A percentile compares a stretch with the other conserved stretches of the same genome.
Conservation (phyloP, 2,888 invertebrate genomes). For the Drosophila mimetica region DNA sequence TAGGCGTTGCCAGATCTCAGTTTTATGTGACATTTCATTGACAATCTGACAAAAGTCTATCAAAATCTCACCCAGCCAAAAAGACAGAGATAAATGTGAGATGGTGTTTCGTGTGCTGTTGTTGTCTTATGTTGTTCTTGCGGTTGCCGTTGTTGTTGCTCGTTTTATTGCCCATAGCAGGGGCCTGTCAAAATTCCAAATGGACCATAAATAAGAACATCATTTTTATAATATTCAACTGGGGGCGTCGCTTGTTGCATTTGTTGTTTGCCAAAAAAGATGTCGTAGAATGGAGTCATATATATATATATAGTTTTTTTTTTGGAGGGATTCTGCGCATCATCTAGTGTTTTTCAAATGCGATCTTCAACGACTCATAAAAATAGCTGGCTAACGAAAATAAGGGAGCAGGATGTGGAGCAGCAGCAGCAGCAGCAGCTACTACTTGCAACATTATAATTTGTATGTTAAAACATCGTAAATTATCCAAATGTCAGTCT, state of each 20-base stretch:
- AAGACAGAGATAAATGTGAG: constrained; percentile 59
- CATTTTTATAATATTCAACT: constrained; percentile 71
- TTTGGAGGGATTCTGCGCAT: constrained; percentile 20
- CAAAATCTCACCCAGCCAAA: constrained; percentile 61
- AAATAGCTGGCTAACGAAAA: constrained; percentile 66
- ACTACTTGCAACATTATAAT: constrained; percentile 81
- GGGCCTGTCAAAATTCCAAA: constrained; percentile 82
- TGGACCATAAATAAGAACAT: constrained; percentile 84
- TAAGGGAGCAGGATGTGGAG: constrained; percentile 37
- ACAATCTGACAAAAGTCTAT: constrained; percentile 73
- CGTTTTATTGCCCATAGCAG: constrained; percentile 75
- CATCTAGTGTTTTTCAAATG: constrained; percentile 23
- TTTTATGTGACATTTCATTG: constrained; percentile 63
- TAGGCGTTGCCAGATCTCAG: constrained; percentile 5
- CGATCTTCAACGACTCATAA: constrained; percentile 76
- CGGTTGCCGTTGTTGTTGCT: constrained; percentile 44
- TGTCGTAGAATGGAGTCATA: constrained; percentile 73
- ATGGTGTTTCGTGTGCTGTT: constrained; percentile 23
- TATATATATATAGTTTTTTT: constrained; percentile 49
- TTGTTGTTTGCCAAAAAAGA: constrained; percentile 67
- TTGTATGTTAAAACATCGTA: constrained; percentile 84
- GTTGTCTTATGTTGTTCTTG: constrained; percentile 34
- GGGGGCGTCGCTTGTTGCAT: constrained; percentile 32
- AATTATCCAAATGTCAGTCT: constrained; percentile 83
- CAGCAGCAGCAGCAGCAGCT: constrained; percentile 27